Conservation (phyloP, 2,113 vertebrate species). For the Acanthochromis polyacanthus region DNA sequence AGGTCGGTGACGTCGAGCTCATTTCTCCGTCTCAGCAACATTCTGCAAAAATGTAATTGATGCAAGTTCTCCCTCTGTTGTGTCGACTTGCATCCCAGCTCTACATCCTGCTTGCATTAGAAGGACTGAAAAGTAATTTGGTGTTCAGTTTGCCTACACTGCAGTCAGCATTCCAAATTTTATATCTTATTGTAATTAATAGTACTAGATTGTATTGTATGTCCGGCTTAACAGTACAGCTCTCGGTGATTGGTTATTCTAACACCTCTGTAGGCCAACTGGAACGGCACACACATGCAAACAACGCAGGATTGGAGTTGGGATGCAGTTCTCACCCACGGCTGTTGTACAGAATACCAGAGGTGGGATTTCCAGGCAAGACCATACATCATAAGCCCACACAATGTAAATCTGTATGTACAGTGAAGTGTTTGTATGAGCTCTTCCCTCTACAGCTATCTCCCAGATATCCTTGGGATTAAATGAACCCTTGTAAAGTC, state of each 20-base stretch:
- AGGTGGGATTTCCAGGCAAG: conserved; percentile 39
- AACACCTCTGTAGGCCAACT: conserved; percentile 27
- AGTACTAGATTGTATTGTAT: conserved; percentile 26
- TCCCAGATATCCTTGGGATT: conserved; percentile 68
- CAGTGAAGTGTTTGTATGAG: conserved; percentile 79
- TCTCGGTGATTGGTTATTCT: conserved; percentile 37
- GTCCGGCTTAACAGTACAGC: conserved; percentile 22
- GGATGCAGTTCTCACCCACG: background rate
- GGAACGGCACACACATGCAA: conserved; percentile 11
- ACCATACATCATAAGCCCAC: conserved; percentile 55
- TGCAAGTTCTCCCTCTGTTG: background rate
- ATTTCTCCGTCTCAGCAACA: conserved; percentile 3
- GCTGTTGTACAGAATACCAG: conserved; percentile 56
- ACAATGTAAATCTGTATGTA: conserved; percentile 81
- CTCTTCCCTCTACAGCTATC: conserved; percentile 62
- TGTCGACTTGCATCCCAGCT: conserved; percentile 26
- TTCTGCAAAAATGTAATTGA: conserved; percentile 23
- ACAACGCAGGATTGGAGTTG: conserved; percentile 31
- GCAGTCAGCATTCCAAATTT: conserved; percentile 63
- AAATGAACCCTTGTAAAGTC: conserved; percentile 75
- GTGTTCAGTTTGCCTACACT: conserved; percentile 25
- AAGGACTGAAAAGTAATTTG: conserved; percentile 2
- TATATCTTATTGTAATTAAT: conserved; percentile 29
- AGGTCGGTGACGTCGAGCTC: background rate
- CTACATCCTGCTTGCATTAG: conserved; percentile 14